Base-by-base conservation (phyloP, 2,888 invertebrate species). In the Mythimna albipuncta region DNA sequence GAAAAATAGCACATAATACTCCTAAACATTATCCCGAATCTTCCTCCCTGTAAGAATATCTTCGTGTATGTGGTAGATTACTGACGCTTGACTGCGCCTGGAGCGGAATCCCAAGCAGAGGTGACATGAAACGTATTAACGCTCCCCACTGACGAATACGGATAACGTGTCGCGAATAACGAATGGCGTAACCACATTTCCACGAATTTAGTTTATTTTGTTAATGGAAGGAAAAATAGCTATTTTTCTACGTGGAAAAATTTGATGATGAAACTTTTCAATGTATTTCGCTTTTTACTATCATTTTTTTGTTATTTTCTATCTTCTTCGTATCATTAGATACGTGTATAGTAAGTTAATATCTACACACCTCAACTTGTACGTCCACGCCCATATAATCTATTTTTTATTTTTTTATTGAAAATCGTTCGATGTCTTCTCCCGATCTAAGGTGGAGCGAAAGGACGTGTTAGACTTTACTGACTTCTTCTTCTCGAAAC, bases 61-160 rank as follows among this genome's bases (percentile, higher is more conserved):
- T 50, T 59, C 44, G 26, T 21, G 13, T 59, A 11, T 35, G 58
- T 26, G 61, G 61, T 74, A 54, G 64, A 81, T 67, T 69, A 70
- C 63, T 58, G n/a, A 64, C 72, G 65, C 72, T n/a, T 44, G 35
- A 35, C 63, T 55, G 62, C 47, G 38, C 5, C 64, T 59, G 13
- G 71, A 57, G 26, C 21, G 19, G 79, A 72, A 78, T 79, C 10
- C 19, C 35, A 54, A 78, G 57, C 72, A 61, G 59, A 26, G 65
- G 47, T 77, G 78, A 82, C 82, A 62, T 58, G 21, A 71, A 62
- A 72, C 79, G 44, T 82, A 72, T 72, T 79, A 79, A 54, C 62
- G 52, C 19, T 67, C 19, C 19, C n/a, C 5, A 26, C 47, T 72
- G 73, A 79, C 79, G 79, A 63, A 65, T 69, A 69, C 54, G 59